A percentile compares a stretch with the other conserved stretches of the same genome.
Evolutionary conservation across 30 jellyfish, hydroid and myxozoan genomes (phyloP).

Genomic region (Hydra vulgaris): DNA sequence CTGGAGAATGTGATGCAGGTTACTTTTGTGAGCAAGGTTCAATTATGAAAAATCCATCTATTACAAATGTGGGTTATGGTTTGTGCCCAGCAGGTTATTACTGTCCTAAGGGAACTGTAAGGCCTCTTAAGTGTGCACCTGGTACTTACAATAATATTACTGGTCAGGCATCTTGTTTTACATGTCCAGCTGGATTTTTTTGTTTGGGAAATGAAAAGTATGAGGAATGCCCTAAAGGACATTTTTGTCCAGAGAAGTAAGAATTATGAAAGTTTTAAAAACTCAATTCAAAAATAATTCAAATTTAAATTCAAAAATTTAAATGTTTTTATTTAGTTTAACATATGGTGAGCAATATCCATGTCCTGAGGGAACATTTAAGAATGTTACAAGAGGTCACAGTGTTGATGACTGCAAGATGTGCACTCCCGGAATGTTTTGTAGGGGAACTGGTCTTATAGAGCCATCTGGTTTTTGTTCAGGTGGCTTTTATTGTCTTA

Average conservation of each 20-base stretch:
- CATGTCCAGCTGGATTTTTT: constrained; percentile 62
- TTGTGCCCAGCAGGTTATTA: constrained; percentile 59
- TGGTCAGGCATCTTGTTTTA: constrained; percentile 47
- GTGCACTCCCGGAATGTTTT: constrained; percentile 81
- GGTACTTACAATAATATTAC: constrained; percentile 63
- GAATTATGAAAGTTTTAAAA: neutral
- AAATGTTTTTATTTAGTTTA: too few species aligned
- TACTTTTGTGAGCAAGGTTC: constrained; percentile 74
- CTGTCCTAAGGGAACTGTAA: constrained; percentile 53
- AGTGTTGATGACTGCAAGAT: constrained; percentile 51
- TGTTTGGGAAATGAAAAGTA: constrained; percentile 55
- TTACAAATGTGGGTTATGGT: constrained; percentile 50
- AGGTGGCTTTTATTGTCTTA: constrained; percentile 90
- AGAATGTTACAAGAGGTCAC: constrained; percentile 62
- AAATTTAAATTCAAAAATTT: too few species aligned
- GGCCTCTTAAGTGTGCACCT: constrained; percentile 51
- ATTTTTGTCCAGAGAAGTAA: constrained; percentile 85
- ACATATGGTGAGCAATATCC: too few species aligned
- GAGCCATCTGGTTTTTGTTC: constrained; percentile 63
- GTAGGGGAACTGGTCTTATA: constrained; percentile 43
- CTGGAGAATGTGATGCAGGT: constrained; percentile 72
- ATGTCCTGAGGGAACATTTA: constrained; percentile 85
- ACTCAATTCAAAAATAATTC: neutral
- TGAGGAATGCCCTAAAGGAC: constrained; percentile 85
- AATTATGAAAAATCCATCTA: constrained; percentile 44